phyloP scores from a whole-genome alignment of 2,888 invertebrate genomes.

The Branchellion lobata region DNA sequence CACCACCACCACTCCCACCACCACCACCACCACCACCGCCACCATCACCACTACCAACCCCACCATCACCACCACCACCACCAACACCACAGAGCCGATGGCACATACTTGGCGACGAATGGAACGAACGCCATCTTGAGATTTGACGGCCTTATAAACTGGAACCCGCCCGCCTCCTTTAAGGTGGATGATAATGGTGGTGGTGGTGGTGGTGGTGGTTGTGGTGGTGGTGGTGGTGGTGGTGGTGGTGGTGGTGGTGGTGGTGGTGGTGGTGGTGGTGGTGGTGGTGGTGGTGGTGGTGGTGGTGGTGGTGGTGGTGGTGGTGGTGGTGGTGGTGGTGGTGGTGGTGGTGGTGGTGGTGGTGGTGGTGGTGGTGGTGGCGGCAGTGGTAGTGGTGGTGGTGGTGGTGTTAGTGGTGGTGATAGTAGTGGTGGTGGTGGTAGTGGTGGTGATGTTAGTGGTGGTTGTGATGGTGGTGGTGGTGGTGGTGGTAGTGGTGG shows the following conservation, averaged over 20 bases:
- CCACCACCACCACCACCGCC: background rate
- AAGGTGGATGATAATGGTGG: too few species aligned
- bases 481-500: too few species aligned
- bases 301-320: slow-evolving; percentile 12
- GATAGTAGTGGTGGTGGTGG: background rate
- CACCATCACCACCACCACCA: background rate
- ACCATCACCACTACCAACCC: too few species aligned
- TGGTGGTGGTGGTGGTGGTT: too few species aligned
- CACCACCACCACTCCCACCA: too few species aligned
- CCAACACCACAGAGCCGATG: slow-evolving; percentile 49
- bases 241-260: slow-evolving; percentile 12
- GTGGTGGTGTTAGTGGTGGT: too few species aligned
- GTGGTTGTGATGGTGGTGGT: too few species aligned
- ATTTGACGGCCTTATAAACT: slow-evolving; percentile 69
- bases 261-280: slow-evolving; percentile 11
- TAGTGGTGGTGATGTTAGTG: too few species aligned
- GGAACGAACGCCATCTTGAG: slow-evolving; percentile 55
- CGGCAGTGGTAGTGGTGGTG: background rate
- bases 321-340: slow-evolving; percentile 11
- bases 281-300: slow-evolving; percentile 11
- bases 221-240: too few species aligned
- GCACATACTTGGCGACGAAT: slow-evolving; percentile 55
- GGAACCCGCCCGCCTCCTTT: slow-evolving; percentile 84
- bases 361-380: slow-evolving; percentile 12
- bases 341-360: slow-evolving; percentile 11